A percentile compares a stretch with the other conserved stretches of the same genome.
These are phyloP conservation scores for Urocyon cinereoargenteus DNA, from an alignment of 2,797 vertebrate genomes.

Conservation along the genomic window DNA sequence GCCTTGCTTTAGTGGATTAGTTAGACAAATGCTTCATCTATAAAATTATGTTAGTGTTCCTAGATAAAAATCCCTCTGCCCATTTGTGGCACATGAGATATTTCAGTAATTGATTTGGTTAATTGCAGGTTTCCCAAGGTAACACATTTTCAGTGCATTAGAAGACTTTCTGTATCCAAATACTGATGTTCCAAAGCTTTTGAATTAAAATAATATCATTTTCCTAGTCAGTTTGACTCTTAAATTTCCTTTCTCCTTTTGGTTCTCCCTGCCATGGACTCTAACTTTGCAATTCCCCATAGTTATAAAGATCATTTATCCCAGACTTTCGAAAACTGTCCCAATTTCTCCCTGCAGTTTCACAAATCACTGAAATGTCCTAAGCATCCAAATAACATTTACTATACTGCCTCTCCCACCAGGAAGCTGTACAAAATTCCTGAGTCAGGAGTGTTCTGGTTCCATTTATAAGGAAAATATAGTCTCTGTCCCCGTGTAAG, in stretches of 20 bases:
- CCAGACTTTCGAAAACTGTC: not conserved
- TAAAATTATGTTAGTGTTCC: not conserved
- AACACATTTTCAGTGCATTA: not conserved
- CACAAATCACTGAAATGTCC: not conserved
- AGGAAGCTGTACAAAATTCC: not conserved
- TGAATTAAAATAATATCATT: not conserved
- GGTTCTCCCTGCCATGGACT: not conserved
- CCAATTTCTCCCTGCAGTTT: not conserved
- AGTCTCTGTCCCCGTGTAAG: not conserved
- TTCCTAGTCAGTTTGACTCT: constrained; percentile 20
- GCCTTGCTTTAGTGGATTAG: constrained; percentile 1
- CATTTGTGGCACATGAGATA: not conserved
- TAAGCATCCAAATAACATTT: not conserved
- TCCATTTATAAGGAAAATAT: not conserved
- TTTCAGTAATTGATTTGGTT: constrained; percentile 39
- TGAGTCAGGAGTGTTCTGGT: not conserved
- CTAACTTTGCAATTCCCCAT: not conserved
- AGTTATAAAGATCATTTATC: not conserved
- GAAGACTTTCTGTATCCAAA: constrained; percentile 21
- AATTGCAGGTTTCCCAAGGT: constrained; percentile 29
- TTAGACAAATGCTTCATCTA: not conserved
- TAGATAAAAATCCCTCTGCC: not conserved
- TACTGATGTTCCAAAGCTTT: constrained; percentile 36
- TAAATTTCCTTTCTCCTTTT: constrained; percentile 16
- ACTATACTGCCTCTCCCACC: not conserved